Percentiles rank a stretch among this genome's conserved stretches.
Evolutionary conservation across 2,113 vertebrate species (phyloP).

Genomic region (Ceuthmochares aereus): DNA sequence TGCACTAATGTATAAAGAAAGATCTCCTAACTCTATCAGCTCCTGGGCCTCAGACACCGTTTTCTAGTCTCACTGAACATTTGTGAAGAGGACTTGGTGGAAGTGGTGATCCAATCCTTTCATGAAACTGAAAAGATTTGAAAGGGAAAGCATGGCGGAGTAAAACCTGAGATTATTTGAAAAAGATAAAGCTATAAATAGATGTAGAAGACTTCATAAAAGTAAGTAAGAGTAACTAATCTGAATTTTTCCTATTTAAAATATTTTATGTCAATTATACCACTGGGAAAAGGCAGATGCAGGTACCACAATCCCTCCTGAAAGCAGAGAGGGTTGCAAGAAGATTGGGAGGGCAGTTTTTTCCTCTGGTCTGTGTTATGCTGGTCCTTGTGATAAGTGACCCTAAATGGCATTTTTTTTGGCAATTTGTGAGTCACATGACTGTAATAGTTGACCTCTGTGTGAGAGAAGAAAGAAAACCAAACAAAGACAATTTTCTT

Average conservation of each 20-base stretch:
- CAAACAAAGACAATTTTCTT: neutral
- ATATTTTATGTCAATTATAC: neutral
- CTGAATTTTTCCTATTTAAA: neutral
- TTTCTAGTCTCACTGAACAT: neutral
- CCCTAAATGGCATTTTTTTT: neutral
- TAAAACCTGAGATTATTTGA: neutral
- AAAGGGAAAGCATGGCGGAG: neutral
- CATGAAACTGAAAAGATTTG: neutral
- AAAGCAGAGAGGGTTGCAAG: neutral
- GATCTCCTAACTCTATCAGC: neutral
- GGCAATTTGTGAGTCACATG: neutral
- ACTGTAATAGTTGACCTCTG: neutral
- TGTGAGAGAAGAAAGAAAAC: neutral
- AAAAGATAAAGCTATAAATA: neutral
- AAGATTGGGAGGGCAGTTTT: neutral
- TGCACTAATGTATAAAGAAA: neutral
- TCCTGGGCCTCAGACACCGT: neutral
- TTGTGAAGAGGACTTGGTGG: neutral
- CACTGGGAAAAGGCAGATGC: neutral
- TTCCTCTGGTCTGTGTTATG: neutral
- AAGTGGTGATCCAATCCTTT: neutral
- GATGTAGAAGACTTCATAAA: neutral
- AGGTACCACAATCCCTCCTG: fast-evolving
- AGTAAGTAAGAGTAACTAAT: neutral
- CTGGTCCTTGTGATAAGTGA: fast-evolving